phyloP scores from a whole-genome alignment of 1,140 invertebrate species.

The Musca vetustissima region DNA sequence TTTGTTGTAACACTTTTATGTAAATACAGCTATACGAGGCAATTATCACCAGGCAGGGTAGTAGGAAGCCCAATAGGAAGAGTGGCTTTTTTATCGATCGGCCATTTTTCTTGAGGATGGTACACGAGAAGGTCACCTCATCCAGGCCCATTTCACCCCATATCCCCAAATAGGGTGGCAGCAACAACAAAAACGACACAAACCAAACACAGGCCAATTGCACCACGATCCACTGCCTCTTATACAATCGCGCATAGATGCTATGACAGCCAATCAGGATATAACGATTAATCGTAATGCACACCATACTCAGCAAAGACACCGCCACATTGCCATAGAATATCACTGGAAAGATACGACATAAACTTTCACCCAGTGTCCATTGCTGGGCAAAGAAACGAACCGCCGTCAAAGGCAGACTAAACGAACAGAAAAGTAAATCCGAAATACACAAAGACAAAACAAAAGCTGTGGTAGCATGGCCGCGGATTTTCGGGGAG shows the following conservation, averaged over 20 bases:
- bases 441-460: constrained; percentile 83
- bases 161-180: constrained; percentile 75
- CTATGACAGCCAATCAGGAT: constrained; percentile 78
- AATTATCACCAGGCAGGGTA: constrained; percentile 81
- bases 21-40: constrained; percentile 85
- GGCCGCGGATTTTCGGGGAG: constrained; percentile 73
- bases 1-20: constrained; percentile 72
- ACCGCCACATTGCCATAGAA: constrained; percentile 89
- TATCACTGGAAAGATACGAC: constrained; percentile 82
- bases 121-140: constrained; percentile 78
- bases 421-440: constrained; percentile 80
- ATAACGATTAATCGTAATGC: constrained; percentile 87
- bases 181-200: constrained; percentile 67
- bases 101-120: constrained; percentile 75
- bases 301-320: constrained; percentile 84
- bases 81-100: constrained; percentile 83
- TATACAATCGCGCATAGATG: constrained; percentile 75
- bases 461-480: constrained; percentile 86
- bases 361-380: constrained; percentile 77
- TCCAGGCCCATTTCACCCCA: constrained; percentile 83
- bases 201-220: constrained; percentile 79
- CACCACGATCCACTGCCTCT: constrained; percentile 66
- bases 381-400: constrained; percentile 71
- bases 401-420: constrained; percentile 80
- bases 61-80: constrained; percentile 78